phyloP scores from a whole-genome alignment of 2,113 vertebrate genomes.

The Microtus ochrogaster region DNA sequence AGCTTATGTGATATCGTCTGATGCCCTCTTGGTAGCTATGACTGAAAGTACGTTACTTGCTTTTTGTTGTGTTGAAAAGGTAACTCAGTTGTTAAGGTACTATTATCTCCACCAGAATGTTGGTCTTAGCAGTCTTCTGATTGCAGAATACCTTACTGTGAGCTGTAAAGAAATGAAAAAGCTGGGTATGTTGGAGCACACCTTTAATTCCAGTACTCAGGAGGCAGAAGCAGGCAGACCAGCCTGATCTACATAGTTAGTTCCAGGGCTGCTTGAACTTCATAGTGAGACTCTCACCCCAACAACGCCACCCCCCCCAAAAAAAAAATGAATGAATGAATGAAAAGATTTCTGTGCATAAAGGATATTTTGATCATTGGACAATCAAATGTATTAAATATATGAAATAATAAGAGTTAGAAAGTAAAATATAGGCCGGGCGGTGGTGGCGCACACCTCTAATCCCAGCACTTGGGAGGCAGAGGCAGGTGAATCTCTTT shows the following conservation, averaged over 20 bases:
- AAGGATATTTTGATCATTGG: conserved; percentile 2
- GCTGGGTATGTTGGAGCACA: neutral
- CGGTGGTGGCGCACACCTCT: too few relatives aligned
- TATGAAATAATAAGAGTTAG: conserved; percentile 43
- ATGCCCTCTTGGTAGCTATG: conserved; percentile 45
- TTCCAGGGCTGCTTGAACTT: neutral
- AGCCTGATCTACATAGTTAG: neutral
- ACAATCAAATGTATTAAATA: conserved; percentile 11
- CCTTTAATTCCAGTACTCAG: neutral
- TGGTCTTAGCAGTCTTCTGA: conserved; percentile 17
- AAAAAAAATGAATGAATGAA: neutral
- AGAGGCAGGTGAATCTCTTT: too few relatives aligned
- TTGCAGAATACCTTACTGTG: conserved; percentile 24
- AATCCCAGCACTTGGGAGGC: too few relatives aligned
- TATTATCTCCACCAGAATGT: neutral
- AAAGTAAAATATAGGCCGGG: neutral
- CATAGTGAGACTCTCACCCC: neutral
- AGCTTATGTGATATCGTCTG: conserved; percentile 7
- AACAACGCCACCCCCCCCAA: neutral
- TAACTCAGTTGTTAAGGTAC: neutral
- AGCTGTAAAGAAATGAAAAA: conserved; percentile 37
- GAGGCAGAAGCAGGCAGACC: neutral
- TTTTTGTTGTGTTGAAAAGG: conserved; percentile 54
- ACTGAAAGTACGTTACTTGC: neutral
- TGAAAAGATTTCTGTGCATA: neutral